These are phyloP conservation scores for Cheilinus undulatus DNA, from an alignment of 2,113 vertebrate genomes.

Conservation along the genomic window DNA sequence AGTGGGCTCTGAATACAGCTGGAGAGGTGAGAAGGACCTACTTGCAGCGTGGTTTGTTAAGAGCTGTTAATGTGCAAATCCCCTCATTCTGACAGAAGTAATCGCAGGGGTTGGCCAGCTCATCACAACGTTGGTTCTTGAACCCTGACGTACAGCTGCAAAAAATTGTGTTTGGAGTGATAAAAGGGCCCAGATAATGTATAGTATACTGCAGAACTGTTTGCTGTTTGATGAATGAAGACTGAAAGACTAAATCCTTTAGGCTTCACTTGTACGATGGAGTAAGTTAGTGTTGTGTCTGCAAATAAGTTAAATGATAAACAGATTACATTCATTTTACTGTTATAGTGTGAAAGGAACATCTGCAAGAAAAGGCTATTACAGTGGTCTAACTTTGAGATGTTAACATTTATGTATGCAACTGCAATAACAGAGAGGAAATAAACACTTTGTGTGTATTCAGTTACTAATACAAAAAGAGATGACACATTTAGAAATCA, in stretches of 20 bases:
- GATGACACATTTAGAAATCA: too few species aligned
- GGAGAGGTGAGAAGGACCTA: slow-evolving; percentile 89
- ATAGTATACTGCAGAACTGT: slow-evolving; percentile 52
- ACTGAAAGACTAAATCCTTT: slow-evolving; percentile 45
- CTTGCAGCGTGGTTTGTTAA: slow-evolving; percentile 99
- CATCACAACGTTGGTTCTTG: slow-evolving; percentile 99
- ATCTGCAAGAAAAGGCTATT: slow-evolving; percentile 30
- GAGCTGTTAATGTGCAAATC: slow-evolving; percentile 99
- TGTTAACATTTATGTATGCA: background rate
- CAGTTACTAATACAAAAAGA: too few species aligned
- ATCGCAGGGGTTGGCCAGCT: slow-evolving; percentile 99
- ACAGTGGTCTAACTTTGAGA: background rate
- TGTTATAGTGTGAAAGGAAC: slow-evolving; percentile 3
- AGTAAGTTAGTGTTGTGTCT: slow-evolving; percentile 27
- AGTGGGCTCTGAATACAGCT: slow-evolving; percentile 72
- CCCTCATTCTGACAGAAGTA: slow-evolving; percentile 99
- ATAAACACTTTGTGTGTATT: too few species aligned
- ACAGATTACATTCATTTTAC: slow-evolving; percentile 34
- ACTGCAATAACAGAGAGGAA: background rate
- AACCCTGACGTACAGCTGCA: slow-evolving; percentile 99
- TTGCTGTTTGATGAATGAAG: slow-evolving; percentile 40
- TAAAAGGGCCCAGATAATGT: slow-evolving; percentile 63
- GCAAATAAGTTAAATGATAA: slow-evolving; percentile 43
- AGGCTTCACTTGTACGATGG: slow-evolving; percentile 17
- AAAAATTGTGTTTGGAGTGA: slow-evolving; percentile 91